These are phyloP conservation scores for Notodonta dromedarius DNA, from an alignment of 2,888 invertebrate species.

Conservation along the genomic window DNA sequence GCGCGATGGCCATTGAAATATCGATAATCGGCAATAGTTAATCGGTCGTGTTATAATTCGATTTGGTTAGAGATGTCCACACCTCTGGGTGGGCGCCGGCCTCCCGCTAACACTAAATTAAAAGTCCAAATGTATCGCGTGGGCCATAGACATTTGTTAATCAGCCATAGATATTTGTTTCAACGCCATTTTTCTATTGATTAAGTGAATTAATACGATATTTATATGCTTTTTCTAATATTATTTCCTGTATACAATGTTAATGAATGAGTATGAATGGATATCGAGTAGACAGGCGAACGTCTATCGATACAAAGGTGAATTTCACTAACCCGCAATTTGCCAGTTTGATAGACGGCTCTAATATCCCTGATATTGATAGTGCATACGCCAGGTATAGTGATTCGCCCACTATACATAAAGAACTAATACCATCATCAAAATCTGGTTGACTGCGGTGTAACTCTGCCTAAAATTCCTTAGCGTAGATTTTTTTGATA, in stretches of 20 bases:
- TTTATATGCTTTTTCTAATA: neutral
- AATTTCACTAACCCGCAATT: no score
- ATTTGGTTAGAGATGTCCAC: slow-evolving; percentile 75
- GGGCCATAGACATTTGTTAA: slow-evolving; percentile 74
- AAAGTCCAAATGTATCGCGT: slow-evolving; percentile 69
- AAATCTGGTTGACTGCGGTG: no score
- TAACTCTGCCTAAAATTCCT: no score
- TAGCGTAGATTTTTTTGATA: no score
- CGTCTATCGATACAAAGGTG: neutral
- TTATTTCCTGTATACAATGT: neutral
- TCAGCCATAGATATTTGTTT: slow-evolving; percentile 69
- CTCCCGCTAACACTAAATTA: slow-evolving; percentile 74
- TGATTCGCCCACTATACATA: no score
- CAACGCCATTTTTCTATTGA: slow-evolving; percentile 65
- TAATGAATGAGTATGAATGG: neutral
- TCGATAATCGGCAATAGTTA: slow-evolving; percentile 26
- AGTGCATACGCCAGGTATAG: no score
- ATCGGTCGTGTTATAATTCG: slow-evolving; percentile 67
- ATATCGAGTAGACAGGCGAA: neutral
- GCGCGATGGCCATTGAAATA: slow-evolving; percentile 24
- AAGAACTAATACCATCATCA: no score
- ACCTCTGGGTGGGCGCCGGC: slow-evolving; percentile 79
- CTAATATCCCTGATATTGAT: no score
- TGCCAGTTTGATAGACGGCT: no score
- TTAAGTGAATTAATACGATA: slow-evolving; percentile 57